Evolutionary conservation across 23 tunicate species (phyloP), one percentile per base, ranked within the genome.

Genomic region (Halocynthia roretzi): DNA sequence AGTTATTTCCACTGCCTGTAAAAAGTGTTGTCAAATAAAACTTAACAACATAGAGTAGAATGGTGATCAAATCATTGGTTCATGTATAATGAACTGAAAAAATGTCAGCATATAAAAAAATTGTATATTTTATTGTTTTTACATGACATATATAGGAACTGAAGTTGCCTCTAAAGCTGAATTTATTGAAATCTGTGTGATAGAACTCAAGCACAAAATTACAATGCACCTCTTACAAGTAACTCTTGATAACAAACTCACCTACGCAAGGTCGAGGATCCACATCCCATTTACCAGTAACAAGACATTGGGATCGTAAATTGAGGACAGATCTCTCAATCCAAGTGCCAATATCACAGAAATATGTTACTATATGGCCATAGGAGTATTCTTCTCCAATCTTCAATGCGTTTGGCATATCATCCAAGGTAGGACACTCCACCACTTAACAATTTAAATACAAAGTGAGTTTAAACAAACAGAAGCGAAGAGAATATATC

Each of bases 271-370:
- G 7, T 0, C 69, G 22, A 8, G 67, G 64, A 7, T 15, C 50
- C 8, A 75, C 77, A 71, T 54, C 62, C 94, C 94, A 88, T 12
- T n/a, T 55, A 23, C 80, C 62, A 48, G 78, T 77, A 6, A 49
- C 80, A 7, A 51, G 17, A 57, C 94, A 88, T 50, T 71, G 73
- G 7, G 72, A 67, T n/a, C 61, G 65, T 7, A 10, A 21, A 1
- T 10, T 68, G 72, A 76, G 54, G 12, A 70, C 75, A 17, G 51
- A 76, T 52, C 71, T 70, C 18, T 71, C 70, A 78, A 88, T 83
- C 87, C 94, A 83, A 22, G 50, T 83, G 48, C 94, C 94, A 7
- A 14, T 53, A 8, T 22, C 31, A 54, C 94, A 88, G 14, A n/a
- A 56, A 53, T 71, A 83, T 0, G 44, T 70, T 7, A 83, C 70